These are phyloP conservation scores for Chymomyza fuscimana DNA, from an alignment of 2,888 invertebrate genomes.

Conservation along the genomic window DNA sequence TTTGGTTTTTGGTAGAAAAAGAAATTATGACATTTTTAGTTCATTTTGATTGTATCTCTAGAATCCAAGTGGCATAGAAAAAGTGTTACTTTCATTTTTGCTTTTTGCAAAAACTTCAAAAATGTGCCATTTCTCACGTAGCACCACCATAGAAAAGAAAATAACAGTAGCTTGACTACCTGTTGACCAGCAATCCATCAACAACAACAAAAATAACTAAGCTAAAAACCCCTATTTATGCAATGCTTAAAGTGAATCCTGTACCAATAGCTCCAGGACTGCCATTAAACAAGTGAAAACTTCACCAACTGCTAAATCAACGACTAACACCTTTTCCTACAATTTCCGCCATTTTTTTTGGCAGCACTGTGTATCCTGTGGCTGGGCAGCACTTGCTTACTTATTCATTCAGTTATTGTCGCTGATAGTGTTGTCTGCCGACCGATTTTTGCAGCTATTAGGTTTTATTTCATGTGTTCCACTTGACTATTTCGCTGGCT, in stretches of 20 bases:
- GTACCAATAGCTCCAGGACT: background rate
- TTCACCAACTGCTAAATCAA: background rate
- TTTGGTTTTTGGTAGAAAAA: no score
- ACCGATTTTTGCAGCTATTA: background rate
- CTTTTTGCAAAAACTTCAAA: no score
- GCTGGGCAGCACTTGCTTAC: background rate
- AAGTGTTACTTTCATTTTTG: no score
- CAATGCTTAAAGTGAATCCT: background rate
- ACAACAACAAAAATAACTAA: background rate
- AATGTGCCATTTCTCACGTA: no score
- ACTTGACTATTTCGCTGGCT: background rate
- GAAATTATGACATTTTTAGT: no score
- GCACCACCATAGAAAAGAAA: no score
- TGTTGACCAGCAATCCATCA: background rate
- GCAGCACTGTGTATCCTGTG: background rate
- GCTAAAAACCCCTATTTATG: background rate
- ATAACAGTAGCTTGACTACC: background rate
- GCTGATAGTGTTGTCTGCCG: background rate
- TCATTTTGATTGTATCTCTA: no score
- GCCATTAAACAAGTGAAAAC: background rate
- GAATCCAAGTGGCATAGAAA: no score
- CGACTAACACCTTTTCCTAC: background rate
- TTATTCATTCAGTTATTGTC: background rate
- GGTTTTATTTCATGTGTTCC: background rate
- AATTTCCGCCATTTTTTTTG: background rate